A percentile compares a stretch with the other conserved stretches of the same genome.
phyloP scores from a whole-genome alignment of 2,797 vertebrate species.

The Mormyrops attenuatus region DNA sequence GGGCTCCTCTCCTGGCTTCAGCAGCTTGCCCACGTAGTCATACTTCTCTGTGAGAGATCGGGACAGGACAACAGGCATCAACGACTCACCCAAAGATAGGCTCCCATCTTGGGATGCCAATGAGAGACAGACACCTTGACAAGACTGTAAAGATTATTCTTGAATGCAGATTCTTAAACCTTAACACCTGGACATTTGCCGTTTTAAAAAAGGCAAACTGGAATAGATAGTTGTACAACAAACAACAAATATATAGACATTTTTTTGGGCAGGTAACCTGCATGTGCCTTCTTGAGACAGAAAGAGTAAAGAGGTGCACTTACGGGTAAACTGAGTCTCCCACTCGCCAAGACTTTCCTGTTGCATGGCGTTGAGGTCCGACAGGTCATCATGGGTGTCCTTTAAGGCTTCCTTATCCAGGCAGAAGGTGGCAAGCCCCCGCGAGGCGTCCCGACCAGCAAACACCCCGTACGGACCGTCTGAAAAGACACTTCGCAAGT shows the following conservation, averaged over 20 bases:
- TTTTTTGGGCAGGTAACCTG: neutral
- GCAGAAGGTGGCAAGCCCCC: conserved; percentile 94
- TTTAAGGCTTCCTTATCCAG: conserved; percentile 89
- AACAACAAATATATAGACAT: neutral
- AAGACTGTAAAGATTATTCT: neutral
- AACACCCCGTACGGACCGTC: conserved; percentile 94
- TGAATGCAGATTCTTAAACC: neutral
- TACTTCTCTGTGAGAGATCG: conserved; percentile 76
- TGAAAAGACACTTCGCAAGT: conserved; percentile 44
- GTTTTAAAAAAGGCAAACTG: neutral
- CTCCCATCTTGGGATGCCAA: neutral
- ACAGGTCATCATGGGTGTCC: conserved; percentile 86
- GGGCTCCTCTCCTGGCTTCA: conserved; percentile 86
- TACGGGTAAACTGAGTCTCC: conserved; percentile 92
- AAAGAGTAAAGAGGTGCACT: conserved; percentile 44
- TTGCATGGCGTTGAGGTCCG: conserved; percentile 82
- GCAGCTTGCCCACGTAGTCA: conserved; percentile 84
- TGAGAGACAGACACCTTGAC: neutral
- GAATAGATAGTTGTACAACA: neutral
- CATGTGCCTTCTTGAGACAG: neutral
- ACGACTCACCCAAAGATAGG: conserved; percentile 12
- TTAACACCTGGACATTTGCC: neutral
- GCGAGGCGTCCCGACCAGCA: conserved; percentile 89
- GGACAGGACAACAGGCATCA: conserved; percentile 27
- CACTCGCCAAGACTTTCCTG: conserved; percentile 88